phyloP scores from a whole-genome alignment of 2,888 invertebrate species.

The Herminia tarsipennalis region DNA sequence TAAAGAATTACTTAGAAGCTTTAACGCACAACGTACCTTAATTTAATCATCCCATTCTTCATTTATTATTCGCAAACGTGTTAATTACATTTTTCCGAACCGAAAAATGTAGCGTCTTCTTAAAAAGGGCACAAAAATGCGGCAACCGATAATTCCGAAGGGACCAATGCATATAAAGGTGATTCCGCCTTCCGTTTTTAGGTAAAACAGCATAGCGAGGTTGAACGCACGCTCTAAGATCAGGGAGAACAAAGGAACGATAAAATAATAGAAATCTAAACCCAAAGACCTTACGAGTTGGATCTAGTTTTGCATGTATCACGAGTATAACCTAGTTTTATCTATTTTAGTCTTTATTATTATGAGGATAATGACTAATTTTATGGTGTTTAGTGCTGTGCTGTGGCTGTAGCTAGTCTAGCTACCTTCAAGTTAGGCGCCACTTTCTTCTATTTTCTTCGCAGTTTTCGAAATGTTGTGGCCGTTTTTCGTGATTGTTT shows the following conservation, averaged over 20 bases:
- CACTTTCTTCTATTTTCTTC: not conserved
- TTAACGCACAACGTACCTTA: too few relatives aligned
- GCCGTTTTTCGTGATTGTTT: too few relatives aligned
- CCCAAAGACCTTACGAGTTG: conserved; percentile 25
- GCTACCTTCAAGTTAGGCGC: not conserved
- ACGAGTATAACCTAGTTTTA: conserved; percentile 7
- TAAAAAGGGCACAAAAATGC: conserved; percentile 38
- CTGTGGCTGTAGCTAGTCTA: not conserved
- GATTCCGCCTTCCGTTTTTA: conserved; percentile 71
- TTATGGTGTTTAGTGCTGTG: conserved; percentile 1
- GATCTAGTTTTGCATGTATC: conserved; percentile 34
- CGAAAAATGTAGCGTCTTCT: conserved; percentile 14
- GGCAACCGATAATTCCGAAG: conserved; percentile 37
- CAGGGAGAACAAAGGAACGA: conserved; percentile 49
- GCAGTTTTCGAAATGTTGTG: too few relatives aligned
- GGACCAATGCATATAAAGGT: conserved; percentile 38
- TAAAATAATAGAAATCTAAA: conserved; percentile 30
- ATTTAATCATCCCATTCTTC: too few relatives aligned
- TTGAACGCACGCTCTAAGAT: conserved; percentile 44
- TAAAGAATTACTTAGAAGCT: not conserved
- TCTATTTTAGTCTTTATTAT: conserved; percentile 26
- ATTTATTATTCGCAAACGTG: not conserved
- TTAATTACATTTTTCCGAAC: conserved; percentile 1
- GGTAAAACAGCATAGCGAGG: conserved; percentile 62
- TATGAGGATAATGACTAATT: conserved; percentile 16